A percentile compares a stretch with the other conserved stretches of the same genome.
Evolutionary conservation across 2,888 invertebrate genomes (phyloP).

Genomic region (Pediacus dermestoides): DNA sequence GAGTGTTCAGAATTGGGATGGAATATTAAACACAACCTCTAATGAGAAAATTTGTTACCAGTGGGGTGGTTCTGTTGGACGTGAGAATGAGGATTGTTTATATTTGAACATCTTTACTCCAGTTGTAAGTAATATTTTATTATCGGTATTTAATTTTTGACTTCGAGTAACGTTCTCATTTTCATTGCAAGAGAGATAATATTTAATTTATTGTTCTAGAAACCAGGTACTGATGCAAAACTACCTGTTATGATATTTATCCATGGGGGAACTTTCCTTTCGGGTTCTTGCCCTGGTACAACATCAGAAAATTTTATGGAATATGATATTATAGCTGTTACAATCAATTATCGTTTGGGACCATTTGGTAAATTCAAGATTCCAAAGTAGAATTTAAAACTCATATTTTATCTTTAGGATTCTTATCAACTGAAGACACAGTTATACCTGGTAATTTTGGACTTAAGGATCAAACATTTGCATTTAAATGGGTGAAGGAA

Average conservation of each 20-base stretch:
- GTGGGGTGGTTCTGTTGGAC: not conserved
- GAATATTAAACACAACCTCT: not conserved
- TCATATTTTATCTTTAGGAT: too few species aligned
- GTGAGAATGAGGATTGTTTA: constrained; percentile 2
- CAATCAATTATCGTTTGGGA: constrained; percentile 5
- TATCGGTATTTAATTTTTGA: too few species aligned
- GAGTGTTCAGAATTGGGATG: too few species aligned
- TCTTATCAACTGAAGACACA: constrained; percentile 2
- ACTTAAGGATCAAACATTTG: constrained; percentile 1
- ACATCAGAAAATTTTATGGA: too few species aligned
- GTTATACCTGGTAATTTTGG: constrained; percentile 3
- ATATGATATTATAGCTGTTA: not conserved
- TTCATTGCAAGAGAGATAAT: too few species aligned
- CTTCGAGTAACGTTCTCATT: not conserved
- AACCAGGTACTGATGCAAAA: not conserved
- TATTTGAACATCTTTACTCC: constrained; percentile 3
- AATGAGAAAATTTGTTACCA: constrained; percentile 2
- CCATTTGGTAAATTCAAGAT: too few species aligned
- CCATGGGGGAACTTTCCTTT: not conserved
- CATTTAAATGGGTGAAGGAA: constrained; percentile 5
- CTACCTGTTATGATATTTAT: not conserved
- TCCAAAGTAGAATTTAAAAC: too few species aligned
- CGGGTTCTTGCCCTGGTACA: too few species aligned
- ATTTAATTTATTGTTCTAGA: too few species aligned
- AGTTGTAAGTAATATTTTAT: too few species aligned